phyloP scores from a whole-genome alignment of 2,797 vertebrate species.

The Scyliorhinus canicula region DNA sequence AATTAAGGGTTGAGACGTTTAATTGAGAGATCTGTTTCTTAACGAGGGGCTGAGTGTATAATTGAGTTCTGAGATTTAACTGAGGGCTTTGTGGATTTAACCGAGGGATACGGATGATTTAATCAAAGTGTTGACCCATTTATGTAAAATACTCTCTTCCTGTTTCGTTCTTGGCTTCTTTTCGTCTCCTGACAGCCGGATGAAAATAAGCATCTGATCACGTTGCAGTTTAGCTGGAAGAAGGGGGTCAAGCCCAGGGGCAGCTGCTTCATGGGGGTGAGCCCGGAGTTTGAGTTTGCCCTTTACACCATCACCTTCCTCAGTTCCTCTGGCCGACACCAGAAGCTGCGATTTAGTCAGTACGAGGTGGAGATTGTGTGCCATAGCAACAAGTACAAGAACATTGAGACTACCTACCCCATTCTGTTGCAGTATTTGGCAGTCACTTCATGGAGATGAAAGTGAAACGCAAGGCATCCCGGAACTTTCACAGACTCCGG shows the following conservation, averaged over 20 bases:
- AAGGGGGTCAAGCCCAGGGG: constrained; percentile 69
- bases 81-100: not conserved
- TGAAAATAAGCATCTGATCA: constrained; percentile 69
- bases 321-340: constrained; percentile 61
- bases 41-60: too few relatives aligned
- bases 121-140: too few relatives aligned
- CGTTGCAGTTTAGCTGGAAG: constrained; percentile 74
- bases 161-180: not conserved
- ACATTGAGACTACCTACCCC: constrained; percentile 71
- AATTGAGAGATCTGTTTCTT: too few relatives aligned
- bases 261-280: constrained; percentile 72
- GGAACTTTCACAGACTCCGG: not conserved
- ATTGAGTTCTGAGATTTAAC: not conserved
- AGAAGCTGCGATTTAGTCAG: constrained; percentile 66
- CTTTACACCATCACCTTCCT: constrained; percentile 73
- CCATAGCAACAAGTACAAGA: constrained; percentile 68
- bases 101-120: too few relatives aligned
- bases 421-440: constrained; percentile 60
- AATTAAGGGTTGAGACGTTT: too few relatives aligned
- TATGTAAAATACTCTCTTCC: not conserved
- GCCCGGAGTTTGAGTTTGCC: constrained; percentile 70
- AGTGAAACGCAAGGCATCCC: not conserved
- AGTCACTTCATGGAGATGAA: not conserved
- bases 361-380: constrained; percentile 72
- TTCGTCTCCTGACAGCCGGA: constrained; percentile 55